Evolutionary conservation across 1,140 invertebrate genomes (phyloP), one percentile per base, ranked within the genome.

Genomic region (Aricia agestis): DNA sequence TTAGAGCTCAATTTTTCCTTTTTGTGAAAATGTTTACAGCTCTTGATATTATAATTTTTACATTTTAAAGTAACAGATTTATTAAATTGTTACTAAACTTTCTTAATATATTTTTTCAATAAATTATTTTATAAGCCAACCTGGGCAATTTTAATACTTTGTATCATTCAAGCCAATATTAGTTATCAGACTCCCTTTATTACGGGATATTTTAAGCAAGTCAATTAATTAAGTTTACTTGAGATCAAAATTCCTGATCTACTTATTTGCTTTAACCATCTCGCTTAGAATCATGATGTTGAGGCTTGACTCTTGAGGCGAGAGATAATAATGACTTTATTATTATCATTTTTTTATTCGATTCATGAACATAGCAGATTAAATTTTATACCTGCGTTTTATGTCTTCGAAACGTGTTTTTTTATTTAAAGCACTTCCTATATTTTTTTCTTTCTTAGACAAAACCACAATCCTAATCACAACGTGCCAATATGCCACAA

Each of bases 401-500:
- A 11, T 52, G 3, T 52, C 4, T 52, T 52, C 9, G 13, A 52
- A 52, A 52, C 45, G 11, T 10, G 11, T 25, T 63, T 25, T 63
- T 19, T 25, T 31, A 11, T 59, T 59, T 59, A 17, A 63, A 63
- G 18, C 19, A 11, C 1, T n/a, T 25, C 11, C 59, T 19, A 19
- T 19, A 63, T 63, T 25, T 63, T 31, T 25, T 11, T 18, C 18
- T 18, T 63, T 63, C 19, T 63, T 63, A 63, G 10, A 19, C 59
- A 63, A 31, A 25, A 63, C 59, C 59, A 63, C 59, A 63, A 63
- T 63, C 59, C 25, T 63, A 63, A 63, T 19, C 58, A 59, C 58
- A 59, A 59, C 58, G 58, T 15, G 58, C 58, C 58, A 59, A 59
- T 0, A 59, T 18, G 58, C 58, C 58, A 59, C 58, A 59, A 18